phyloP scores from a whole-genome alignment of 2,113 vertebrate species.

The Amphiprion ocellaris region DNA sequence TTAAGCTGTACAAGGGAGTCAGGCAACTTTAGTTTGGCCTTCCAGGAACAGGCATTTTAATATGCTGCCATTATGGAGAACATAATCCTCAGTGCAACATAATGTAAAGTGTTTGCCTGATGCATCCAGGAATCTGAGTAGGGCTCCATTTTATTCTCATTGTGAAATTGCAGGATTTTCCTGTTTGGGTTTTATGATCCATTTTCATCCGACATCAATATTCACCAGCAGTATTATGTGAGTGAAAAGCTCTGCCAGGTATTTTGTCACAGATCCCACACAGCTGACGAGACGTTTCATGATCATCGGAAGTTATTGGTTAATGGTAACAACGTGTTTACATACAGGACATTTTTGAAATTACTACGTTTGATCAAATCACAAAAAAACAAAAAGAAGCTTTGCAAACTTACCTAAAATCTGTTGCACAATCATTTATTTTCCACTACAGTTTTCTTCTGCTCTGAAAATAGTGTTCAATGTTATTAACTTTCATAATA shows the following conservation, averaged over 20 bases:
- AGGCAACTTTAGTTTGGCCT: slow-evolving; percentile 66
- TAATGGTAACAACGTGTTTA: slow-evolving; percentile 68
- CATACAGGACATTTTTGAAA: slow-evolving; percentile 51
- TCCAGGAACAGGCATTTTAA: slow-evolving; percentile 63
- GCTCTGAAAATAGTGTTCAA: slow-evolving; percentile 43
- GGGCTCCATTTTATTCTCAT: slow-evolving; percentile 54
- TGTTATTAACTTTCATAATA: slow-evolving; percentile 42
- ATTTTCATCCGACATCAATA: slow-evolving; percentile 55
- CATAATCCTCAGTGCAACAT: slow-evolving; percentile 46
- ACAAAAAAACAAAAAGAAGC: slow-evolving; percentile 15
- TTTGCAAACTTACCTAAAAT: slow-evolving; percentile 50
- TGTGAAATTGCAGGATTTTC: slow-evolving; percentile 40
- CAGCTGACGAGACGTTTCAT: slow-evolving; percentile 30
- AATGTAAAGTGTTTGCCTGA: slow-evolving; percentile 48
- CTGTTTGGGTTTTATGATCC: slow-evolving; percentile 47
- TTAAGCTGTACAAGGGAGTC: slow-evolving; percentile 61
- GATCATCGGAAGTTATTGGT: slow-evolving; percentile 38
- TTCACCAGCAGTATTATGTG: slow-evolving; percentile 79
- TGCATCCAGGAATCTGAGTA: slow-evolving; percentile 54
- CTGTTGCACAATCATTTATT: slow-evolving; percentile 65
- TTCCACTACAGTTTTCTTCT: slow-evolving; percentile 20
- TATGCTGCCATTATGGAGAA: slow-evolving; percentile 66
- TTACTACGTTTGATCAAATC: slow-evolving; percentile 47
- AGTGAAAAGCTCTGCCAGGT: slow-evolving; percentile 62
- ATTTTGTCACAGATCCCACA: slow-evolving; percentile 64